These are phyloP conservation scores for Nerophis ophidion DNA, from an alignment of 2,113 vertebrate species.

Conservation along the genomic window DNA sequence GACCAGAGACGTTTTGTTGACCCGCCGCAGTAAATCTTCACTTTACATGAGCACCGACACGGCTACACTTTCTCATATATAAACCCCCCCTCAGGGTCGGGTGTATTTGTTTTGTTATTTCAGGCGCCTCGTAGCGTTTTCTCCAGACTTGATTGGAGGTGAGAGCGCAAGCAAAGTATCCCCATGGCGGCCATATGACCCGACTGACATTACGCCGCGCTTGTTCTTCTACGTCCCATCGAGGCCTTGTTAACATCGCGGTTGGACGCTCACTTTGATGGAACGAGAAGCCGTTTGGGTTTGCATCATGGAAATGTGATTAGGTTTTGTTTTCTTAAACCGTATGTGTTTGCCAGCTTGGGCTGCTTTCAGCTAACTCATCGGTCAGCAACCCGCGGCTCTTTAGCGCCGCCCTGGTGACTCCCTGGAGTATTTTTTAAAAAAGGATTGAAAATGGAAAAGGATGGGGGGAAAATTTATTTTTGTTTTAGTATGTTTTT, in stretches of 20 bases:
- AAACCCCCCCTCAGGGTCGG: slow-evolving; percentile 12
- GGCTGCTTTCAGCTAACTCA: background rate
- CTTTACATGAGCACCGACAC: slow-evolving; percentile 24
- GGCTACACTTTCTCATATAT: slow-evolving; percentile 18
- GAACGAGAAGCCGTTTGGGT: background rate
- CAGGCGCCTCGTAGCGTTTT: slow-evolving; percentile 44
- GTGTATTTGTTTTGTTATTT: slow-evolving; percentile 45
- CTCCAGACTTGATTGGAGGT: slow-evolving; percentile 40
- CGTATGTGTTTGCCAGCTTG: background rate
- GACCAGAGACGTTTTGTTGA: slow-evolving; percentile 44
- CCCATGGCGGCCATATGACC: slow-evolving; percentile 46
- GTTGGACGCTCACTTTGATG: background rate
- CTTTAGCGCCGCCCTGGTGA: no score
- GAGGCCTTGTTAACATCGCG: background rate
- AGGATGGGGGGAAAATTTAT: no score
- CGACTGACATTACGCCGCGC: slow-evolving; percentile 16
- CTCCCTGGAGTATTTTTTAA: no score
- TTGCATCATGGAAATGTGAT: background rate
- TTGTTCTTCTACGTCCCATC: background rate
- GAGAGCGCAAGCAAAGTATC: slow-evolving; percentile 35
- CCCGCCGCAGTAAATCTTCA: slow-evolving; percentile 27
- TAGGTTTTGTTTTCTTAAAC: background rate
- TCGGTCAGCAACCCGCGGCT: no score
- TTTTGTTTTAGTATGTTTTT: no score
- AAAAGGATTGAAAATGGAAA: no score